phyloP scores from a whole-genome alignment of 2,113 vertebrate species.

The Gavia stellata region DNA sequence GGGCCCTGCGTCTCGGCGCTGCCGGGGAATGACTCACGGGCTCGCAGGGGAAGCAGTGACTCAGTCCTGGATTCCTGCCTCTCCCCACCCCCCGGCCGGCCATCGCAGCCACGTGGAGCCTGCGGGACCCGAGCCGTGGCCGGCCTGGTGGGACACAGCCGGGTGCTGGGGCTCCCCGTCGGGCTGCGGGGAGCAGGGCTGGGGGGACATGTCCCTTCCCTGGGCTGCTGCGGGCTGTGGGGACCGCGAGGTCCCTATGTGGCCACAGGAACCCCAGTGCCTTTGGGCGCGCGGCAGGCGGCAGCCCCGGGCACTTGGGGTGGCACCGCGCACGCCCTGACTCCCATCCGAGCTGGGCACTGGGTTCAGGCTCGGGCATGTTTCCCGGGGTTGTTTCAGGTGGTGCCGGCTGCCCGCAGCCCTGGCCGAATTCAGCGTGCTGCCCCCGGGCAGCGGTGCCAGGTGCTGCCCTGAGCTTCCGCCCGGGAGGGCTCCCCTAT shows the following conservation, averaged over 20 bases:
- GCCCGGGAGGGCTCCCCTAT: neutral
- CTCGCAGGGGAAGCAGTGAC: conserved; percentile 29
- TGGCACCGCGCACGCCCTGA: neutral
- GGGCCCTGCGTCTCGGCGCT: neutral
- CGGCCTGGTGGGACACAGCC: accelerated
- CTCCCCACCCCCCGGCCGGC: neutral
- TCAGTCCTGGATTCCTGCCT: conserved; percentile 46
- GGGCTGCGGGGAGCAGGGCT: neutral
- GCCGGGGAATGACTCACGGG: conserved; percentile 24
- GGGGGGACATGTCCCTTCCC: accelerated
- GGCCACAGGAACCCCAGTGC: accelerated
- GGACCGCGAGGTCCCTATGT: accelerated
- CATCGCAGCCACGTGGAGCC: conserved; percentile 5
- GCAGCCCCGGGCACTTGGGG: neutral
- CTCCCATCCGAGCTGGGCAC: neutral
- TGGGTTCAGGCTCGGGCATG: neutral
- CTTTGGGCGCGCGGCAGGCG: accelerated
- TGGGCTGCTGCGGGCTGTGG: neutral
- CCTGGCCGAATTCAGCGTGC: neutral
- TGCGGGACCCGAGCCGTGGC: neutral
- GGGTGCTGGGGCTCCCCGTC: neutral
- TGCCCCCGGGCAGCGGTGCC: neutral
- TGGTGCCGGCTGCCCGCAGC: neutral
- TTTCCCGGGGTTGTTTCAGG: neutral
- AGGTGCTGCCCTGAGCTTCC: neutral